Evolutionary conservation across 2,888 invertebrate genomes (phyloP), one percentile per base, ranked within the genome.

Genomic region (Rhaphigaster nebulosa): DNA sequence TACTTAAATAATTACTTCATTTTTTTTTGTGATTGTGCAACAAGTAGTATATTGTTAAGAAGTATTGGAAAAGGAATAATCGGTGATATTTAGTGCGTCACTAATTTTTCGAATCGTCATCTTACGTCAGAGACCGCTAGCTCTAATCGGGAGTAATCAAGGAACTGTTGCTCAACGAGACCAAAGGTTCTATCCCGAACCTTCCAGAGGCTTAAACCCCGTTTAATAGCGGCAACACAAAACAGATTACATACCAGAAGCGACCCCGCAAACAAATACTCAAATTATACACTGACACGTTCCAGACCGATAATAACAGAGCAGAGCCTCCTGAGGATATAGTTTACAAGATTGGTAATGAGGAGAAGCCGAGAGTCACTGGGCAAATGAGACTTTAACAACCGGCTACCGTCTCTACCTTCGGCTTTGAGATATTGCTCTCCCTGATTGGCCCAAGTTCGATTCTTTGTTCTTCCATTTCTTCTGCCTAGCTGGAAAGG

Each of bases 341-440:
- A 76, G 34, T 76, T 76, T 76, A 76, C 70, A 38, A 76, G 70
- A 23, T 18, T 5, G 6, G 34, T 65, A 65, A 65, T 29, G 65
- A 65, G 65, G 2, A 65, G 70, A 38, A 34, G 20, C 0, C 6
- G 1, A 38, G 18, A 76, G 70, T 76, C 34, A 34, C 70, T 2
- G 20, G 38, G 20, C 38, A 76, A 76, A 76, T 76, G 70, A 38
- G 70, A 76, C 70, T 76, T 76, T 76, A 76, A 76, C 70, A 20
- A 76, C 26, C 34, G 10, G 70, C 70, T 76, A 76, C 70, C 38
- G 70, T 6, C 34, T 26, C 13, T 13, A 5, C 13, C 1, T 18
- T 18, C 5, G 3, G 20, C 70, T 76, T n/a, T 76, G 70, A 76
- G 70, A 76, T 76, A 76, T 76, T 76, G 70, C 70, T 20, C n/a